Evolutionary conservation across 2,888 invertebrate genomes (phyloP).

Genomic region (Caenorhabditis angaria): DNA sequence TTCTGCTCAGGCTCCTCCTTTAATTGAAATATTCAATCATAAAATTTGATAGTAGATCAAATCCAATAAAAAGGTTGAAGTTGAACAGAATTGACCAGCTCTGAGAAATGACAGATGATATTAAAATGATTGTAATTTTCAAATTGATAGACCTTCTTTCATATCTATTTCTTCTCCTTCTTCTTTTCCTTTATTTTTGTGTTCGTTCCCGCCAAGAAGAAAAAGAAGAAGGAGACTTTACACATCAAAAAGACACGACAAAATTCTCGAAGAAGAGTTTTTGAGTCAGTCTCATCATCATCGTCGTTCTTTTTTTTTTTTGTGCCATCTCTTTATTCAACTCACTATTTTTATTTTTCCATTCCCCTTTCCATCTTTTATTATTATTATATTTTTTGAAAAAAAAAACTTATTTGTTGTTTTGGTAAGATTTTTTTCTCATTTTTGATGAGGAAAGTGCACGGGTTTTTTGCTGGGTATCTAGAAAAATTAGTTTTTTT

Average conservation of each 20-base stretch:
- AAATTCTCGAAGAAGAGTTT: constrained; percentile 1
- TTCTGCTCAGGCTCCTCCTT: too few species aligned
- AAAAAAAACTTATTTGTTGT: too few species aligned
- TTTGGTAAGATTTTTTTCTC: too few species aligned
- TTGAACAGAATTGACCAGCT: neutral
- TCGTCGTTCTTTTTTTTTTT: neutral
- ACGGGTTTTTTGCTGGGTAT: too few species aligned
- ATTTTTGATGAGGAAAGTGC: too few species aligned
- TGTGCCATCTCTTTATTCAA: neutral
- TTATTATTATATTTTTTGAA: too few species aligned
- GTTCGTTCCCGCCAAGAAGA: neutral
- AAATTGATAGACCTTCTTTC: neutral
- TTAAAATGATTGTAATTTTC: constrained; percentile 1
- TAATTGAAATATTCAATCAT: too few species aligned
- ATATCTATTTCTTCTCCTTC: neutral
- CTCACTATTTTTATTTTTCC: neutral
- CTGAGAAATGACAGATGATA: neutral
- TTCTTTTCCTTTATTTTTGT: neutral
- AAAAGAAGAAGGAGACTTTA: constrained; percentile 2
- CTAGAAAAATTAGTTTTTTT: too few species aligned
- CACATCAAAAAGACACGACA: too few species aligned
- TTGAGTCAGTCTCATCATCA: too few species aligned
- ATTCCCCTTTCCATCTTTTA: neutral
- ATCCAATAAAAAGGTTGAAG: too few species aligned
- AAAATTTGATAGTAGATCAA: too few species aligned